Base-by-base conservation (phyloP, 2,113 vertebrate species). In the Brachypodius melanocephalos region DNA sequence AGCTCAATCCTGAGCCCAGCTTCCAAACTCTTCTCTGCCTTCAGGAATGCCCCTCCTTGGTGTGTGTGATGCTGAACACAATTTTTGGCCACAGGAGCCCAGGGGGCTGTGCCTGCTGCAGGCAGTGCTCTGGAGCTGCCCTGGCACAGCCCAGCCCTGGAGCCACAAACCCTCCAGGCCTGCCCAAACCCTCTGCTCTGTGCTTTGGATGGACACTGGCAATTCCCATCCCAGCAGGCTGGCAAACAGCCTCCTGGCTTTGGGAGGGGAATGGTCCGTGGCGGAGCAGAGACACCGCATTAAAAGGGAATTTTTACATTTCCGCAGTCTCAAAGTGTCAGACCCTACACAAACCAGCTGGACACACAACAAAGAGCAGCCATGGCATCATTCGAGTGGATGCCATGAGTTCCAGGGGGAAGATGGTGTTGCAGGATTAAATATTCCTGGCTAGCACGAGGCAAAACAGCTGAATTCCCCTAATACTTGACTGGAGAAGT, bases 1-100 rank as follows among this genome's bases (percentile, higher is more conserved):
- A 28, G 29, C 9, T 48, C 18, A 4, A 21, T 4, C 17, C 32
- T 0, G 0, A 74, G 29, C 38, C 24, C 0, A 0, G 24, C n/a
- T 48, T 57, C 61, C 38, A 18, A 31, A 18, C 43, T 14, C 65
- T 16, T 4, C 71, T 19, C 17, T n/a, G 31, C 83, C n/a, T 34
- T 4, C 46, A 5, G 61, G 12, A 10, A 4, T 0, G 10, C 6
- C 28, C 5, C 54, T 36, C 3, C 4, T 10, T 2, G 34, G 57
- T 9, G 40, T 20, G 54, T 14, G 17, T 25, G 57, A 5, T 9
- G 1, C 3, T 0, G 25, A 72, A 2, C 6, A 5, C 0, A 2
- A 6, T 0, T 5, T 3, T 18, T 57, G 45, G 48, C 8, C n/a
- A 1, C 14, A 1, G 65, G 51, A 66, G 19, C 46, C 8, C 66